Evolutionary conservation across 2,797 vertebrate genomes (phyloP).

Genomic region (Chloroceryle amazona): DNA sequence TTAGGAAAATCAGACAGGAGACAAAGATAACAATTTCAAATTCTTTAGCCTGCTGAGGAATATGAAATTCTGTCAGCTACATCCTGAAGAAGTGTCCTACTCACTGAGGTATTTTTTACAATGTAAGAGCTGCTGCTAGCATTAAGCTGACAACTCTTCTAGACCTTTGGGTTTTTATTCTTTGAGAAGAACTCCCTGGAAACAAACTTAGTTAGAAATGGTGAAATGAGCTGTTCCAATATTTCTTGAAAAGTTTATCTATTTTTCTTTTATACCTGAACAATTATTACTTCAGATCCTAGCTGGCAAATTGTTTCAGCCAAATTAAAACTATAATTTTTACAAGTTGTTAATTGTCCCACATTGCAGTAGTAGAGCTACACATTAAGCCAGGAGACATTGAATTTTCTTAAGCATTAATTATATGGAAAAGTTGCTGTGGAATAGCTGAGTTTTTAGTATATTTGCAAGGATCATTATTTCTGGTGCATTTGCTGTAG

Average conservation of each 20-base stretch:
- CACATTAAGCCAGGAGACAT: background rate
- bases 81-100: background rate
- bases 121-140: background rate
- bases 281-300: background rate
- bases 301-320: background rate
- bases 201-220: background rate
- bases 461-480: background rate
- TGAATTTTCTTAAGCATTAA: background rate
- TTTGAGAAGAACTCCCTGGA: background rate
- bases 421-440: background rate
- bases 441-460: background rate
- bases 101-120: background rate
- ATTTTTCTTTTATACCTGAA: background rate
- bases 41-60: background rate
- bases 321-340: background rate
- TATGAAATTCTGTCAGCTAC: background rate
- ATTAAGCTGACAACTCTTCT: background rate
- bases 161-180: background rate
- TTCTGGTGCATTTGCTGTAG: background rate
- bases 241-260: background rate
- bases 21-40: background rate
- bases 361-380: background rate
- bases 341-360: background rate
- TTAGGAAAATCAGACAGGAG: background rate
- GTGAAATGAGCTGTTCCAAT: background rate